Evolutionary conservation across 2,888 invertebrate genomes (phyloP).

Genomic region (Dolichomitus sp.): DNA sequence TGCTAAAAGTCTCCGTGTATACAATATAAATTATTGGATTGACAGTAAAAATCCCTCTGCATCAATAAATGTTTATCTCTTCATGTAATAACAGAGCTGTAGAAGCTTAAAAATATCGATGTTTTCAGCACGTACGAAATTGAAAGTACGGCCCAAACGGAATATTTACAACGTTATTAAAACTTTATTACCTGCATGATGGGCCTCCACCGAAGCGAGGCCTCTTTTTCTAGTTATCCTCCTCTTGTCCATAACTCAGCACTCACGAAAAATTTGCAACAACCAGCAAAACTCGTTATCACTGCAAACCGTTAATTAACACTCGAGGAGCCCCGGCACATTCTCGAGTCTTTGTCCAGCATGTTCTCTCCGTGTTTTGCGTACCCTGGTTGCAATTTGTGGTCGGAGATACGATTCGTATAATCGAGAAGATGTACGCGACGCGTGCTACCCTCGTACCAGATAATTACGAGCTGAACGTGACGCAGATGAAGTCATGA

Average conservation of each 20-base stretch:
- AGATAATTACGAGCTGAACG: conserved; percentile 27
- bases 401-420: conserved; percentile 12
- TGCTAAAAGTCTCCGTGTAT: too few relatives aligned
- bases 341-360: conserved; percentile 39
- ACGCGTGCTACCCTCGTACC: conserved; percentile 29
- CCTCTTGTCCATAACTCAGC: conserved; percentile 69
- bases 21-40: too few relatives aligned
- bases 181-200: conserved; percentile 71
- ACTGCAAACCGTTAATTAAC: conserved; percentile 48
- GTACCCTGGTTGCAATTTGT: not conserved
- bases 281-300: conserved; percentile 31
- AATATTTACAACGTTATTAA: conserved; percentile 7
- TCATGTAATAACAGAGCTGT: too few relatives aligned
- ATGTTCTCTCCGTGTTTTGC: conserved; percentile 30
- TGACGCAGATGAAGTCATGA: not conserved
- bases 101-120: too few relatives aligned
- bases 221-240: conserved; percentile 75
- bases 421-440: not conserved
- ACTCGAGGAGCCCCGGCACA: conserved; percentile 38
- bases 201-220: conserved; percentile 71
- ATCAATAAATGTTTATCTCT: too few relatives aligned
- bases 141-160: not conserved
- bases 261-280: not conserved
- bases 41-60: too few relatives aligned
- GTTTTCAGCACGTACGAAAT: not conserved